Conservation (phyloP, 1,140 invertebrate genomes). For the Drosophila repleta region DNA sequence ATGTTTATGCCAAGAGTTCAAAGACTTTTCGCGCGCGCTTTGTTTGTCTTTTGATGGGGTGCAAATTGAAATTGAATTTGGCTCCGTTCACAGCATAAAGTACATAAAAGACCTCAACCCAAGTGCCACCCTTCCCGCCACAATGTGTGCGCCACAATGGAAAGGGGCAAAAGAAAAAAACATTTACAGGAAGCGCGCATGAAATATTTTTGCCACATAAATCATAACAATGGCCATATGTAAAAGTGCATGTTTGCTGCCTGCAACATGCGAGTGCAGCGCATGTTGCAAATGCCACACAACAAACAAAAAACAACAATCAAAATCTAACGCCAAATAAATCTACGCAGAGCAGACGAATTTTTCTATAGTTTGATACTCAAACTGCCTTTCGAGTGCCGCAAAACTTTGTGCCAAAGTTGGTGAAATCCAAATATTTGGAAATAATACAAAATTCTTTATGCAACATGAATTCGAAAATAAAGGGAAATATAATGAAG, state of each 20-base stretch:
- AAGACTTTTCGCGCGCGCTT: constrained; percentile 62
- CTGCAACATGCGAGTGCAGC: constrained; percentile 13
- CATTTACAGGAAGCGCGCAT: constrained; percentile 70
- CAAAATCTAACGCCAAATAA: constrained; percentile 76
- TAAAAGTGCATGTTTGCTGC: constrained; percentile 58
- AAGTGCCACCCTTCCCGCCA: neutral
- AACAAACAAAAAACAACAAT: constrained; percentile 62
- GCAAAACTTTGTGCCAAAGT: constrained; percentile 1
- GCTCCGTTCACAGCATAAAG: constrained; percentile 1
- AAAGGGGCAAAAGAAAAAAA: constrained; percentile 44
- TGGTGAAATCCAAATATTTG: too few species aligned
- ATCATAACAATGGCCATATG: constrained; percentile 79
- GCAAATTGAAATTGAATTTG: constrained; percentile 79
- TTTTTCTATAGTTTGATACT: neutral
- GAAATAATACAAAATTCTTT: too few species aligned
- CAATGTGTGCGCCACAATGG: constrained; percentile 48
- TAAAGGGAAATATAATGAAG: too few species aligned
- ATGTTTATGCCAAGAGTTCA: constrained; percentile 78
- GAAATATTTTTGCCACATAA: constrained; percentile 78
- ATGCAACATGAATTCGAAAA: too few species aligned
- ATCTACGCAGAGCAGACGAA: constrained; percentile 34
- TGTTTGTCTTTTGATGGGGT: constrained; percentile 78
- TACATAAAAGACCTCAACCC: neutral
- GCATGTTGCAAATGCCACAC: constrained; percentile 36
- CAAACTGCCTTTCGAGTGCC: constrained; percentile 4